Evolutionary conservation across 1,140 invertebrate species (phyloP).

Genomic region (Drosophila sp.): DNA sequence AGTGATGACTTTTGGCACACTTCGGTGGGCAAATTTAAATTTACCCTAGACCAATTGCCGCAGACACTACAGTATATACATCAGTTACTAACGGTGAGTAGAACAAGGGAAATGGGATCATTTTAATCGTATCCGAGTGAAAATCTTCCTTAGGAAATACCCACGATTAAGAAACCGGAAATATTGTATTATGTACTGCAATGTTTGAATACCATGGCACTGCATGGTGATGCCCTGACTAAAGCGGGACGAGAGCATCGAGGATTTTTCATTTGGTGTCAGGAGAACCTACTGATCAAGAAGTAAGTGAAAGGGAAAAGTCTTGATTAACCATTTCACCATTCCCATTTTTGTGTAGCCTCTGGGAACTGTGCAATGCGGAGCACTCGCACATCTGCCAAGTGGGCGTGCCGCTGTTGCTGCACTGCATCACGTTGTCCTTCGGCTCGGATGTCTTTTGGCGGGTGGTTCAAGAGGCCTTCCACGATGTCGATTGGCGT

Average conservation of each 20-base stretch:
- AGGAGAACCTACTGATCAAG: conserved; percentile 97
- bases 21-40: conserved; percentile 95
- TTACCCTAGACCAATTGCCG: conserved; percentile 95
- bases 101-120: neutral
- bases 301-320: conserved; percentile 87
- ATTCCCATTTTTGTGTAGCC: conserved; percentile 84
- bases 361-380: conserved; percentile 96
- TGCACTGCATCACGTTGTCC: conserved; percentile 97
- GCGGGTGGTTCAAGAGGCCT: conserved; percentile 96
- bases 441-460: conserved; percentile 97
- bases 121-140: conserved; percentile 45
- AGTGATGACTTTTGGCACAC: conserved; percentile 94
- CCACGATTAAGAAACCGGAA: conserved; percentile 93
- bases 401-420: conserved; percentile 93
- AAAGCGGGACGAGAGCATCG: conserved; percentile 94
- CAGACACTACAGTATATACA: conserved; percentile 96
- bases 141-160: conserved; percentile 86
- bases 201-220: conserved; percentile 94
- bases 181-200: conserved; percentile 96
- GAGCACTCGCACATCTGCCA: conserved; percentile 96
- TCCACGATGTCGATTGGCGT: conserved; percentile 95
- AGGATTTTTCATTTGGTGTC: conserved; percentile 98
- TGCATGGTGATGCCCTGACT: conserved; percentile 96
- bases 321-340: neutral
- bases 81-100: conserved; percentile 91